These are phyloP conservation scores for Drosophila ananassae DNA, from an alignment of 1,140 invertebrate species.

Conservation along the genomic window DNA sequence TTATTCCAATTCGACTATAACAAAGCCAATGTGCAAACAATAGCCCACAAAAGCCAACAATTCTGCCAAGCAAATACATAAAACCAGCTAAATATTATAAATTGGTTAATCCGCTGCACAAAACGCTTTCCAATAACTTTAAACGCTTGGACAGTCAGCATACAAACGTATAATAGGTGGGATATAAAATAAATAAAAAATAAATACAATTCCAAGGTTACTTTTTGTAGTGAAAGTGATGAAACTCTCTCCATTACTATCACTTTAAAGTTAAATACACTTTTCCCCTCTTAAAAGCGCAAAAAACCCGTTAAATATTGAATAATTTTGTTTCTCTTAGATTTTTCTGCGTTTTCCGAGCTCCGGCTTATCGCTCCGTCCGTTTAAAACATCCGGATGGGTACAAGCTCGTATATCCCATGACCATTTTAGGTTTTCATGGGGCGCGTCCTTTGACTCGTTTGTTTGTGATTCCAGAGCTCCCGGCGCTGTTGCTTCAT, in stretches of 20 bases:
- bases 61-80: conserved; percentile 4
- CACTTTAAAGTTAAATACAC: too few species aligned
- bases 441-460: conserved; percentile 38
- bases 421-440: conserved; percentile 19
- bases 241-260: neutral
- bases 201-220: too few species aligned
- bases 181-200: too few species aligned
- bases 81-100: conserved; percentile 3
- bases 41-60: conserved; percentile 9
- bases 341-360: neutral
- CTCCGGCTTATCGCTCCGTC: conserved; percentile 9
- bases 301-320: too few species aligned
- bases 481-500: conserved; percentile 62
- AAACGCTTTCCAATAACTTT: conserved; percentile 35
- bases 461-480: conserved; percentile 32
- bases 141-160: conserved; percentile 17
- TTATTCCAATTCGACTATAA: conserved; percentile 17
- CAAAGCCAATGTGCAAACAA: conserved; percentile 16
- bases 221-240: neutral
- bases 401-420: conserved; percentile 21
- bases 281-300: too few species aligned
- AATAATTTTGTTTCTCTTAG: too few species aligned
- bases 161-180: neutral
- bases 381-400: conserved; percentile 18
- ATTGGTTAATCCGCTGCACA: conserved; percentile 27